A percentile compares a stretch with the other conserved stretches of the same genome.
Conservation (phyloP, 1,140 invertebrate genomes). For the Diorhabda sublineata region DNA sequence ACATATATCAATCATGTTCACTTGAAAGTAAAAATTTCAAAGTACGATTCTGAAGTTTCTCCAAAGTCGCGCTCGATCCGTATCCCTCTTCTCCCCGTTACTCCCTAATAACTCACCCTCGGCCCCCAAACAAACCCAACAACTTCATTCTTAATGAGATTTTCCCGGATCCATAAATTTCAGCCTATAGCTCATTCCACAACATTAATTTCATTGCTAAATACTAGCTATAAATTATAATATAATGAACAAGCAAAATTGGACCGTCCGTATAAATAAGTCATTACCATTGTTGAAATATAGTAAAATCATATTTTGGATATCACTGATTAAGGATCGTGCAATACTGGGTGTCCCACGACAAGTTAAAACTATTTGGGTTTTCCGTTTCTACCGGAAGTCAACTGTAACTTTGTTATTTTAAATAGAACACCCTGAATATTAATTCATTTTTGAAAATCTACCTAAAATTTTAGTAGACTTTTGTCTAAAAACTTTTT, state of each 20-base stretch:
- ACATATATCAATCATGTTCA: too few species aligned
- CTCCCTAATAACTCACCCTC: slow-evolving; percentile 22
- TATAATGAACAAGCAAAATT: slow-evolving; percentile 47
- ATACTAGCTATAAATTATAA: slow-evolving; percentile 48
- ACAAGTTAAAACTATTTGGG: too few species aligned
- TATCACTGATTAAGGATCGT: too few species aligned
- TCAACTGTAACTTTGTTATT: too few species aligned
- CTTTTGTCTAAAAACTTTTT: too few species aligned
- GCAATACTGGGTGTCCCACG: too few species aligned
- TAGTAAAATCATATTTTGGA: too few species aligned
- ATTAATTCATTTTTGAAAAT: too few species aligned
- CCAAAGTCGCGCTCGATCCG: slow-evolving; percentile 14
- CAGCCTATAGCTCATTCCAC: slow-evolving; percentile 48
- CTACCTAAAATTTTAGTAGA: too few species aligned
- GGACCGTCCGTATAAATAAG: slow-evolving; percentile 20
- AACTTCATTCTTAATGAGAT: slow-evolving; percentile 50
- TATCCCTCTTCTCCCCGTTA: slow-evolving; percentile 19
- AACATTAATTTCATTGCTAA: slow-evolving; percentile 49
- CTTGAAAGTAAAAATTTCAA: neutral
- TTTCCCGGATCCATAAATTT: slow-evolving; percentile 50
- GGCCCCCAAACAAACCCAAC: slow-evolving; percentile 44
- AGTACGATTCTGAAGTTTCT: slow-evolving; percentile 9
- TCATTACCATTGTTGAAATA: neutral
- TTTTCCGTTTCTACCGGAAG: too few species aligned
- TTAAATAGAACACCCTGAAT: too few species aligned